A percentile compares a stretch with the other conserved stretches of the same genome.
Evolutionary conservation across 2,113 vertebrate genomes (phyloP).

Genomic region (Electrona antarctica): DNA sequence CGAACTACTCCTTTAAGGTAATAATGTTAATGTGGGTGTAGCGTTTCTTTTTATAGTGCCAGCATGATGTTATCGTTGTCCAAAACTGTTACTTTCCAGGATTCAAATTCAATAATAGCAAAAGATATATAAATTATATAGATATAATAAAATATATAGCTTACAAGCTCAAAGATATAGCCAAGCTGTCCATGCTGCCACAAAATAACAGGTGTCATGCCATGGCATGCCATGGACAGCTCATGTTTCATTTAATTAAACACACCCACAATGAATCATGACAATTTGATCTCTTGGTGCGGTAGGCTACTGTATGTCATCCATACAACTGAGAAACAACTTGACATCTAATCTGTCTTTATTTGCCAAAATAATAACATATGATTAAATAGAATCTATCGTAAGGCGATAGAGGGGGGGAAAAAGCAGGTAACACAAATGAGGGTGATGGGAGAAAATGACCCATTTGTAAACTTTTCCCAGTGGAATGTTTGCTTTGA

Average conservation of each 20-base stretch:
- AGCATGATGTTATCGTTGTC: too few species aligned
- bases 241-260: too few species aligned
- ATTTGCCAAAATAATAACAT: constrained; percentile 60
- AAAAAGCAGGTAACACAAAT: constrained; percentile 13
- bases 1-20: too few species aligned
- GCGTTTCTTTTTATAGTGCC: too few species aligned
- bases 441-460: constrained; percentile 4
- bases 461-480: constrained; percentile 36
- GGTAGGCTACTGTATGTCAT: neutral
- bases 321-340: constrained; percentile 16
- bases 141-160: neutral
- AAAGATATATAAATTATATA: too few species aligned
- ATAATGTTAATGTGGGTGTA: too few species aligned
- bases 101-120: neutral
- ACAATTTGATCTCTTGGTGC: too few species aligned
- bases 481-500: constrained; percentile 51
- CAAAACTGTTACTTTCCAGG: too few species aligned
- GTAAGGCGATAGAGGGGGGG: neutral
- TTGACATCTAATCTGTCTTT: constrained; percentile 46
- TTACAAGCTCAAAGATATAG: neutral
- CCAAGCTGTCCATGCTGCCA: neutral
- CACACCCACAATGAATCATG: too few species aligned
- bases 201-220: too few species aligned
- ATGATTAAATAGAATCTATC: constrained; percentile 16
- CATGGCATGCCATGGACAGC: too few species aligned